Percentiles rank a stretch among this genome's conserved stretches.
Evolutionary conservation across 2,888 invertebrate genomes (phyloP).

Genomic region (Andrena bucephala): DNA sequence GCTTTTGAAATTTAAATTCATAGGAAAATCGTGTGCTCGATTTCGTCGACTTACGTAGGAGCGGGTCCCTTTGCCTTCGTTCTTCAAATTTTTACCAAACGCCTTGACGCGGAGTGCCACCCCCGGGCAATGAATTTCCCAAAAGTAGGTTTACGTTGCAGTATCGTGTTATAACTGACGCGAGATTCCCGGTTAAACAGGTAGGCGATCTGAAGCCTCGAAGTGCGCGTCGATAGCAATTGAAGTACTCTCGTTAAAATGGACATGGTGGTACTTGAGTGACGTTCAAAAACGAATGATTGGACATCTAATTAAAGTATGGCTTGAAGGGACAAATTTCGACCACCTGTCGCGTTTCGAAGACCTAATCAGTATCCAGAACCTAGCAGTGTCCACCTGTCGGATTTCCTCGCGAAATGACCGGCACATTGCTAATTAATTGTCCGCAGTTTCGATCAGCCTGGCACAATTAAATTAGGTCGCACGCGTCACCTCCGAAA

Average conservation of each 20-base stretch:
- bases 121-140: neutral
- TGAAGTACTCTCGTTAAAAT: too few relatives aligned
- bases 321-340: slow-evolving; percentile 17
- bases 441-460: slow-evolving; percentile 57
- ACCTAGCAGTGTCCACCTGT: slow-evolving; percentile 55
- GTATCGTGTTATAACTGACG: neutral
- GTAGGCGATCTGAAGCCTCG: neutral
- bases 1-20: slow-evolving; percentile 44
- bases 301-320: neutral
- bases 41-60: slow-evolving; percentile 4
- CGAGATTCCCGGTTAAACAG: neutral
- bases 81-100: neutral
- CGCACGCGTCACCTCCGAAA: slow-evolving; percentile 38
- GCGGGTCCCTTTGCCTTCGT: neutral
- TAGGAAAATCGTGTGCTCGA: slow-evolving; percentile 20
- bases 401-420: slow-evolving; percentile 60
- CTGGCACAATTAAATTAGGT: slow-evolving; percentile 50
- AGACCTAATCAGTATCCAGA: slow-evolving; percentile 52
- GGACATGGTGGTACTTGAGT: neutral
- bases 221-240: too few relatives aligned
- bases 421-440: slow-evolving; percentile 60
- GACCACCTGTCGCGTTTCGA: slow-evolving; percentile 56
- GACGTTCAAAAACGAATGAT: neutral
- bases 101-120: too few relatives aligned
- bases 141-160: neutral